These are phyloP conservation scores for Galaxea fascicularis DNA, from an alignment of 92 coral and sea anemone species.

Conservation along the genomic window DNA sequence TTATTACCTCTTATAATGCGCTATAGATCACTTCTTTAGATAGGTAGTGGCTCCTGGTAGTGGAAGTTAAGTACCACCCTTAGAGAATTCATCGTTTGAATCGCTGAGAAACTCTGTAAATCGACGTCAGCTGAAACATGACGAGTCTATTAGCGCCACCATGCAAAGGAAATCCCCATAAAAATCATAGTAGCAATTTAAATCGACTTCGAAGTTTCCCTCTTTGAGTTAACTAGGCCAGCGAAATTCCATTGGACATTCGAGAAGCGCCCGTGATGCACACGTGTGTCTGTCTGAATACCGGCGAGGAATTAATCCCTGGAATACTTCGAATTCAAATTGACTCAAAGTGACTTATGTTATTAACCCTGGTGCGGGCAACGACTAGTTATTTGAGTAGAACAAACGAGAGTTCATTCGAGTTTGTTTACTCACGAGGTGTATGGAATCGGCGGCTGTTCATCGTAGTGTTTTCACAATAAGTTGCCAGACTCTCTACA, in stretches of 20 bases:
- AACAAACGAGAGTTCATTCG: not conserved
- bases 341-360: conserved; percentile 27
- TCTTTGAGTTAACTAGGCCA: not conserved
- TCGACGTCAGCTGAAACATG: not conserved
- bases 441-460: not conserved
- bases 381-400: not conserved
- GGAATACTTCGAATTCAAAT: conserved; percentile 39
- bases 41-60: not conserved
- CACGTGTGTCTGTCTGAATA: conserved; percentile 37
- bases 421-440: conserved; percentile 20
- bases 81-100: not conserved
- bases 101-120: not conserved
- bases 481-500: not conserved
- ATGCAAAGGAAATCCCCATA: not conserved
- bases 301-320: conserved; percentile 34
- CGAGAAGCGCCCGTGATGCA: conserved; percentile 22
- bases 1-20: conserved; percentile 33
- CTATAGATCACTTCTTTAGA: conserved; percentile 38
- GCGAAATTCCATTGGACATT: conserved; percentile 22
- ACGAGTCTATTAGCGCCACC: not conserved
- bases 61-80: not conserved
- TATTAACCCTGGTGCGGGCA: conserved; percentile 7
- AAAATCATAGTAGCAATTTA: conserved; percentile 1
- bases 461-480: conserved; percentile 9
- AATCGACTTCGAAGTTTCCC: not conserved